Evolutionary conservation across 2,888 invertebrate genomes (phyloP).

Genomic region (Eristalinus aeneus): DNA sequence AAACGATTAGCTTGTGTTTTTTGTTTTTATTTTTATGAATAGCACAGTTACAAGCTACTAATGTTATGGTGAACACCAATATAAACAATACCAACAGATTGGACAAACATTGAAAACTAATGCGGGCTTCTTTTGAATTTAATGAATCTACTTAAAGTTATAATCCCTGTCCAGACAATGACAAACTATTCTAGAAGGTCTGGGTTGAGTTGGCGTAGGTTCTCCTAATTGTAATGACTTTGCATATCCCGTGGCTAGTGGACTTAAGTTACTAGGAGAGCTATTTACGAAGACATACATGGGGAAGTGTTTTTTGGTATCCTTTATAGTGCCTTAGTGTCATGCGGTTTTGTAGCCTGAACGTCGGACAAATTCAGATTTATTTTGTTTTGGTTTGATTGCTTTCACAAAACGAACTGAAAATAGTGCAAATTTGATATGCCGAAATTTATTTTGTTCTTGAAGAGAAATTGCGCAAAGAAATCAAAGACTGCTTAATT

Average conservation of each 20-base stretch:
- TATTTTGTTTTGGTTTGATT: no score
- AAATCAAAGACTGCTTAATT: no score
- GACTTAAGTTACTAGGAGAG: no score
- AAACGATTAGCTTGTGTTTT: slow-evolving; percentile 40
- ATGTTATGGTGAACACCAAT: slow-evolving; percentile 19
- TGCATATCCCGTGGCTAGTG: not conserved
- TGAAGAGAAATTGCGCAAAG: no score
- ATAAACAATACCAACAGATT: slow-evolving; percentile 14
- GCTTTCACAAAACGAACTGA: no score
- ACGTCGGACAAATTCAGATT: no score
- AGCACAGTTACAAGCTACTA: slow-evolving; percentile 52
- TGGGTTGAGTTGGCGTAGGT: not conserved
- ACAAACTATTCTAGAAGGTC: not conserved
- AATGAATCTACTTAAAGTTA: slow-evolving; percentile 8
- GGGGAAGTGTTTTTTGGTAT: no score
- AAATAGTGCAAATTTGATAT: no score
- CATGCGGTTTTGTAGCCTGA: no score
- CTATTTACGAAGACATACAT: no score
- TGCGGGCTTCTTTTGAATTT: slow-evolving; percentile 32
- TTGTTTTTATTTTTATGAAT: slow-evolving; percentile 28
- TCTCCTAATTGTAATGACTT: not conserved
- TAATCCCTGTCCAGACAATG: not conserved
- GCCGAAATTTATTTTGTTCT: no score
- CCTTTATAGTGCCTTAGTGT: no score
- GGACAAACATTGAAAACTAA: slow-evolving; percentile 33